Evolutionary conservation across 1,140 invertebrate species (phyloP).

Genomic region (Ditylenchus dipsaci): DNA sequence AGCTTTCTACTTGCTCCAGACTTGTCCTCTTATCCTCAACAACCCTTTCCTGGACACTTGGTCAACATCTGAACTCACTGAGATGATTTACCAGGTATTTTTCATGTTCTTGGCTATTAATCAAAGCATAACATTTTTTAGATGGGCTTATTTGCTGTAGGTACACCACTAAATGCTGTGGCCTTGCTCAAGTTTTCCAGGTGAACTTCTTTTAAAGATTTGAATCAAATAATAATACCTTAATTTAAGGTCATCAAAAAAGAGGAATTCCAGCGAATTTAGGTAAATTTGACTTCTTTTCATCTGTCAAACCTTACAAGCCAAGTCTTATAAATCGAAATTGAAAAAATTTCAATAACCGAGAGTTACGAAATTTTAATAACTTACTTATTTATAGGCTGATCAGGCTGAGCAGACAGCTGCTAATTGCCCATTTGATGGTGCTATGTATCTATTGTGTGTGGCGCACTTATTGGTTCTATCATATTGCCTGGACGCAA

Average conservation of each 20-base stretch:
- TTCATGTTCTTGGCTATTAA: no score
- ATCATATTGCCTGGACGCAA: constrained; percentile 48
- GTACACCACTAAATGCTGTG: constrained; percentile 44
- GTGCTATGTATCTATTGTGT: constrained; percentile 50
- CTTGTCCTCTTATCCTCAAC: neutral
- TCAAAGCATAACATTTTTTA: no score
- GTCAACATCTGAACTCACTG: constrained; percentile 45
- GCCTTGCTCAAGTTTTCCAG: constrained; percentile 37
- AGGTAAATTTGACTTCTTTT: neutral
- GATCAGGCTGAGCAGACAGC: constrained; percentile 41
- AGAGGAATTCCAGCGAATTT: constrained; percentile 38
- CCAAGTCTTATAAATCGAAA: no score
- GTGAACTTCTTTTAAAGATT: constrained; percentile 6
- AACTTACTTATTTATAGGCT: neutral
- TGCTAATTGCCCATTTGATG: constrained; percentile 52
- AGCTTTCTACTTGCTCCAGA: no score
- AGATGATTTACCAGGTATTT: constrained; percentile 50
- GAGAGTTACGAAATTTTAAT: no score
- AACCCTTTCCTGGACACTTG: neutral
- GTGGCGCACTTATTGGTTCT: constrained; percentile 53
- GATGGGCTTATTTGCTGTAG: constrained; percentile 44
- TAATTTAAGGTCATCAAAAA: neutral
- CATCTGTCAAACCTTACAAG: no score
- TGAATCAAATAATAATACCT: neutral
- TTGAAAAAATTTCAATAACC: no score